Evolutionary conservation across 2,888 invertebrate species (phyloP).

Genomic region (Morinoia aosen): DNA sequence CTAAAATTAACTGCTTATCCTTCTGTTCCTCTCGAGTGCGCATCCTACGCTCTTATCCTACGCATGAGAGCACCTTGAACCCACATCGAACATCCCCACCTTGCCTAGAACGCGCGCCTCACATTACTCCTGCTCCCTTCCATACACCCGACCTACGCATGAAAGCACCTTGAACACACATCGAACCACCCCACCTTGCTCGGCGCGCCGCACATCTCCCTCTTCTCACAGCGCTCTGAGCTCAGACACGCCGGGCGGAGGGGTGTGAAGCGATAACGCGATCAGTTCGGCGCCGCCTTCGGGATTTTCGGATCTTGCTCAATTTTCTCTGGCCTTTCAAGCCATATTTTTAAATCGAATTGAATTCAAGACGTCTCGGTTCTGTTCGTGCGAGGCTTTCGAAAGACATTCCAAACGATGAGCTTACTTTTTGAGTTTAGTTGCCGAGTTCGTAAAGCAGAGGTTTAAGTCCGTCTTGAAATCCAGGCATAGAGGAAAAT

Average conservation of each 20-base stretch:
- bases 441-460: neutral
- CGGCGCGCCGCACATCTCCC: too few relatives aligned
- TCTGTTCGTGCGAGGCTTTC: neutral
- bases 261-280: neutral
- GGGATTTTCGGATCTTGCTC: slow-evolving; percentile 4
- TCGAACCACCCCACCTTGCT: too few relatives aligned
- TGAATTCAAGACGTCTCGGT: neutral
- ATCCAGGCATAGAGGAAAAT: neutral
- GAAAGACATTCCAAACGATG: neutral
- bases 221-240: neutral
- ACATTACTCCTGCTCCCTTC: too few relatives aligned
- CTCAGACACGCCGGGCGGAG: neutral
- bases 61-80: too few relatives aligned
- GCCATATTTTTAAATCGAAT: slow-evolving; percentile 17
- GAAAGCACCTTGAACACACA: too few relatives aligned
- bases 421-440: neutral
- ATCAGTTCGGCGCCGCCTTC: neutral
- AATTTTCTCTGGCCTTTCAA: slow-evolving; percentile 3
- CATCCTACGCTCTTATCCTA: too few relatives aligned
- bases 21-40: too few relatives aligned
- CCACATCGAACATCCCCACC: too few relatives aligned
- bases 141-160: too few relatives aligned
- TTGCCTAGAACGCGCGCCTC: too few relatives aligned
- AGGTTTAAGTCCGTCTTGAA: neutral
- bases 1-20: too few relatives aligned